Conservation (phyloP, 2,888 invertebrate genomes). For the Artemia sinica region DNA sequence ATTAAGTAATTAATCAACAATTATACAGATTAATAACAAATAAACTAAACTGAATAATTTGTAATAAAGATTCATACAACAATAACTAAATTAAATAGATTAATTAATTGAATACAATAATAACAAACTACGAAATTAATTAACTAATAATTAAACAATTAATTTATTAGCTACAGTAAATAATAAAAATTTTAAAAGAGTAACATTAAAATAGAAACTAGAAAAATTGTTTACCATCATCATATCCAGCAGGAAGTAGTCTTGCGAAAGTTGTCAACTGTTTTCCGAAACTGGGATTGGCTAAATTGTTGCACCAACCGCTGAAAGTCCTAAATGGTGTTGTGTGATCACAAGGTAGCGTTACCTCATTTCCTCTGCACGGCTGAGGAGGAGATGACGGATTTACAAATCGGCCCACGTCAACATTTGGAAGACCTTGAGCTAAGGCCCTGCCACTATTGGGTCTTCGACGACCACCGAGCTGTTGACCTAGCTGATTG, state of each 20-base stretch:
- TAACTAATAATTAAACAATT: too few species aligned
- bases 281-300: constrained; percentile 62
- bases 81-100: too few species aligned
- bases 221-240: constrained; percentile 47
- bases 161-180: not conserved
- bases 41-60: too few species aligned
- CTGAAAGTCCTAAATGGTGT: constrained; percentile 44
- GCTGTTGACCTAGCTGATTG: constrained; percentile 10
- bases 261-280: constrained; percentile 68
- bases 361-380: constrained; percentile 51
- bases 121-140: too few species aligned
- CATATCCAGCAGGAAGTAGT: constrained; percentile 64
- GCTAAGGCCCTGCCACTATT: constrained; percentile 19
- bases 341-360: constrained; percentile 46
- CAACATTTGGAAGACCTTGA: constrained; percentile 52
- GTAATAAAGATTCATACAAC: too few species aligned
- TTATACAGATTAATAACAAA: too few species aligned
- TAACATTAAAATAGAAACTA: not conserved
- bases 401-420: constrained; percentile 52
- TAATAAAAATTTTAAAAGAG: constrained; percentile 22
- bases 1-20: too few species aligned
- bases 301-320: constrained; percentile 71
- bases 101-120: too few species aligned
- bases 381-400: constrained; percentile 43
- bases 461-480: not conserved